Evolutionary conservation across 1,140 invertebrate genomes (phyloP).

Genomic region (Cyrtorhinus lividipennis): DNA sequence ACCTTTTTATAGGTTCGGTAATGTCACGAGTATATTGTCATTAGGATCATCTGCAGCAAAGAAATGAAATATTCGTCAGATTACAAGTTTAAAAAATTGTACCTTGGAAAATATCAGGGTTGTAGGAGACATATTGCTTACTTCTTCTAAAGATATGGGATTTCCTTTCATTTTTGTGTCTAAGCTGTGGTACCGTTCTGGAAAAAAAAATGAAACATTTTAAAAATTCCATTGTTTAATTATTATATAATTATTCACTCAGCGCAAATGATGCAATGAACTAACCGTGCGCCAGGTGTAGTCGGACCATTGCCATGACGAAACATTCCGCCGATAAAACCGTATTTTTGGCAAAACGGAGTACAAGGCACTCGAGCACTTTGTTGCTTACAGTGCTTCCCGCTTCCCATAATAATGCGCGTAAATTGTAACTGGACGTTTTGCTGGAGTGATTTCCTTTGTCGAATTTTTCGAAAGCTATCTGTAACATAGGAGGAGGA

Average conservation of each 20-base stretch:
- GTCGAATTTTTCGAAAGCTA: conserved; percentile 46
- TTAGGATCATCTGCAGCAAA: conserved; percentile 26
- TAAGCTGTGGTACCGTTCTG: conserved; percentile 52
- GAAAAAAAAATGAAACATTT: conserved; percentile 24
- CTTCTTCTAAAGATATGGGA: conserved; percentile 56
- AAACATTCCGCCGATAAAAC: conserved; percentile 46
- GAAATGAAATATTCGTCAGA: too few species aligned
- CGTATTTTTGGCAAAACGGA: conserved; percentile 47
- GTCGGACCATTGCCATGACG: conserved; percentile 49
- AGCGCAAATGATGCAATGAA: neutral
- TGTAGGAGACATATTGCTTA: conserved; percentile 35
- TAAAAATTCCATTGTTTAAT: neutral
- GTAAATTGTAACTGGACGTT: conserved; percentile 47
- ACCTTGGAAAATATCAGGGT: too few species aligned
- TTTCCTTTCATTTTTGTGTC: conserved; percentile 59
- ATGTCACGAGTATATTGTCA: conserved; percentile 28
- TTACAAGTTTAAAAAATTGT: too few species aligned
- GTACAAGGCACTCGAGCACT: conserved; percentile 53
- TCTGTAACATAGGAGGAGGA: conserved; percentile 31
- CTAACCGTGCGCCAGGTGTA: conserved; percentile 57
- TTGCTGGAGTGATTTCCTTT: conserved; percentile 36
- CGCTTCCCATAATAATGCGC: conserved; percentile 49
- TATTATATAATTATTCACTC: neutral
- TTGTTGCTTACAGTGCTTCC: conserved; percentile 56
- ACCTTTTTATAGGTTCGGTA: neutral